A percentile compares a stretch with the other conserved stretches of the same genome.
Evolutionary conservation across 2,113 vertebrate genomes (phyloP).

Genomic region (Garra rufa): DNA sequence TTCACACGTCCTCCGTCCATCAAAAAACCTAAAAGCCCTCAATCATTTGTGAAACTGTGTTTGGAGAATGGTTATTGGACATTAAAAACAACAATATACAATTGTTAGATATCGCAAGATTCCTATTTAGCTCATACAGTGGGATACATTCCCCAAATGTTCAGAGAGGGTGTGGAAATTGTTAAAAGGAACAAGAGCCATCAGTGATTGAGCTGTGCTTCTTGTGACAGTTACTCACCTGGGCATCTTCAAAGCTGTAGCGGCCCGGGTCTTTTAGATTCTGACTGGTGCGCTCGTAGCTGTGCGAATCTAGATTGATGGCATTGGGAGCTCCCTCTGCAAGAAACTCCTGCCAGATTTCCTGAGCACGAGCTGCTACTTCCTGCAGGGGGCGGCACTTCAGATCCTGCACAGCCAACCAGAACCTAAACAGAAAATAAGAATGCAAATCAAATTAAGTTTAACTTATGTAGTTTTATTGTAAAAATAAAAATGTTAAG

Average conservation of each 20-base stretch:
- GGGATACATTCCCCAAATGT: background rate
- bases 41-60: background rate
- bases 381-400: slow-evolving; percentile 91
- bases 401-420: slow-evolving; percentile 93
- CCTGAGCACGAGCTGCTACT: slow-evolving; percentile 86
- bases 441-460: background rate
- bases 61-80: background rate
- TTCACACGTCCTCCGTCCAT: background rate
- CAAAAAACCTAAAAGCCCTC: background rate
- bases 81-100: background rate
- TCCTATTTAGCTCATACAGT: background rate
- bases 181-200: background rate
- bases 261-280: slow-evolving; percentile 94
- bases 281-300: slow-evolving; percentile 94
- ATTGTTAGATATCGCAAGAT: background rate
- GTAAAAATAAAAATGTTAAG: too few species aligned
- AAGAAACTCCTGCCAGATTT: slow-evolving; percentile 96
- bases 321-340: slow-evolving; percentile 94
- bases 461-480: background rate
- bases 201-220: background rate
- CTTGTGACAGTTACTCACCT: slow-evolving; percentile 73
- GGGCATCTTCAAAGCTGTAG: slow-evolving; percentile 95
- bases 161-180: background rate
- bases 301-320: slow-evolving; percentile 97
- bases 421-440: slow-evolving; percentile 84